phyloP scores from a whole-genome alignment of 1,140 invertebrate genomes.

The Sipha flava region DNA sequence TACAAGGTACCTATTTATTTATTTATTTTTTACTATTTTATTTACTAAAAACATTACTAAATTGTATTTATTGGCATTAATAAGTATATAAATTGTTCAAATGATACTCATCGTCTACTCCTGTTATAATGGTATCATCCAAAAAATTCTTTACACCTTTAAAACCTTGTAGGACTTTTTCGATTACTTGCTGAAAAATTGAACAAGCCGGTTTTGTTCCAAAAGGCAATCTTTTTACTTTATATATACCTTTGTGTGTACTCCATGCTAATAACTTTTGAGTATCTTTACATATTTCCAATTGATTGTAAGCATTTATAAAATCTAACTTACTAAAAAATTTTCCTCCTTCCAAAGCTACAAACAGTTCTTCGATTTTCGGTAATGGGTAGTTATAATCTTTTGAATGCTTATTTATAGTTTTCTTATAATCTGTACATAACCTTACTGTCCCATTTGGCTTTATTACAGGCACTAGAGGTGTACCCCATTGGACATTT shows the following conservation, averaged over 20 bases:
- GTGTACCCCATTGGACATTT: constrained; percentile 43
- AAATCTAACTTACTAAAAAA: constrained; percentile 38
- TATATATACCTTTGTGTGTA: constrained; percentile 41
- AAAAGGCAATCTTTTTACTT: constrained; percentile 44
- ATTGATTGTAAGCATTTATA: constrained; percentile 38
- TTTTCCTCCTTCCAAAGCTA: constrained; percentile 31
- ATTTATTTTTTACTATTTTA: too few species aligned
- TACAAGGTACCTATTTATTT: too few species aligned
- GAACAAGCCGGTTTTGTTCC: constrained; percentile 47
- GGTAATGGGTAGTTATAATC: constrained; percentile 26
- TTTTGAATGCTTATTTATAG: constrained; percentile 36
- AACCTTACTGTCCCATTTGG: constrained; percentile 42
- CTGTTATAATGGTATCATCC: too few species aligned
- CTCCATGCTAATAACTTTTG: constrained; percentile 40
- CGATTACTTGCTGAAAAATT: too few species aligned
- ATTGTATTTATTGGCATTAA: too few species aligned
- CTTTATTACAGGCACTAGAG: constrained; percentile 44
- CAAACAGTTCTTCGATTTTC: constrained; percentile 28
- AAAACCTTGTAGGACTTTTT: too few species aligned
- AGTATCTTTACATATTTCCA: constrained; percentile 37
- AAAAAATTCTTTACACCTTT: too few species aligned
- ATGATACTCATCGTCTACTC: too few species aligned
- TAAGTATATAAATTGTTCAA: too few species aligned
- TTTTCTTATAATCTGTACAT: constrained; percentile 44
- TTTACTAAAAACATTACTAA: too few species aligned